phyloP scores from a whole-genome alignment of 2,113 vertebrate genomes.

The Anseranas semipalmata region DNA sequence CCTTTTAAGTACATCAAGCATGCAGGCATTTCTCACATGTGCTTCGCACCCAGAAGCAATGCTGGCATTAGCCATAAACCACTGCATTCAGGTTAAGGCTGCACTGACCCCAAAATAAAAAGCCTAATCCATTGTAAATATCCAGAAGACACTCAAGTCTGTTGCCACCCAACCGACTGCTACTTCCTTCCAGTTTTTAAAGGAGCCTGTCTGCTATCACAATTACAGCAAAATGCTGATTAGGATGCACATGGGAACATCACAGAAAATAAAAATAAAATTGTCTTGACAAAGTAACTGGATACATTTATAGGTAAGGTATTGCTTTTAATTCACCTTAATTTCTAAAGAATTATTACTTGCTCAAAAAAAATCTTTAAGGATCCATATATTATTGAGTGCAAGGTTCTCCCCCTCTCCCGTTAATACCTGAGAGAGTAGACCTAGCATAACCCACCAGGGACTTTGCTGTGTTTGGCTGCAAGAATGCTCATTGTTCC shows the following conservation, averaged over 20 bases:
- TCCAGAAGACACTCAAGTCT: not conserved
- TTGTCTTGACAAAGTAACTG: conserved; percentile 9
- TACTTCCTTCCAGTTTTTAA: not conserved
- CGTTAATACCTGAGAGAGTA: not conserved
- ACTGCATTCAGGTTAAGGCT: not conserved
- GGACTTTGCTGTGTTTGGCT: not conserved
- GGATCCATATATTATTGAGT: conserved; percentile 18
- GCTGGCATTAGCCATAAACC: not conserved
- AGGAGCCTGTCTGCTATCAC: not conserved
- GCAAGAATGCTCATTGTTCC: not conserved
- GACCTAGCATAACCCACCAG: not conserved
- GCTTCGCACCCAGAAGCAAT: not conserved
- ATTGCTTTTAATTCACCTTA: conserved; percentile 50
- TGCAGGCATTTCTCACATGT: not conserved
- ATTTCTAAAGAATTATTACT: conserved; percentile 44
- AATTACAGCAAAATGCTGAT: not conserved
- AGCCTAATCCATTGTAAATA: not conserved
- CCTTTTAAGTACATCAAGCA: not conserved
- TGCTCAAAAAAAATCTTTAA: not conserved
- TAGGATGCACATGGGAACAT: not conserved
- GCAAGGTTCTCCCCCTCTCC: not conserved
- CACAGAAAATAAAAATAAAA: conserved; percentile 1
- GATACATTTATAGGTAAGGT: not conserved
- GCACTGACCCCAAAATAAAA: not conserved
- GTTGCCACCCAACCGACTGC: not conserved